A percentile compares a stretch with the other conserved stretches of the same genome.
Evolutionary conservation across 1,140 invertebrate genomes (phyloP).

Genomic region (Drosophila pandora): DNA sequence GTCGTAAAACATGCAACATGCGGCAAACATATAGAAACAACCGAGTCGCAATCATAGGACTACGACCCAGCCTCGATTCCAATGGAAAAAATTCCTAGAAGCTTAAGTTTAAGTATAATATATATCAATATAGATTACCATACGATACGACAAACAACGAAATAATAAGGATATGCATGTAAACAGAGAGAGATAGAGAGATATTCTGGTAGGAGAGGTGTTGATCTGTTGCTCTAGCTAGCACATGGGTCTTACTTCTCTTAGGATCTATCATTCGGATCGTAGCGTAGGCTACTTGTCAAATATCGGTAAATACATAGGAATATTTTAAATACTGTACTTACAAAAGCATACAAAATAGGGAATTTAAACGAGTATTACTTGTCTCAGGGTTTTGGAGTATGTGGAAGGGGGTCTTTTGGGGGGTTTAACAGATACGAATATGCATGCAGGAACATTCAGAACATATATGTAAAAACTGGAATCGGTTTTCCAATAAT

Average conservation of each 20-base stretch:
- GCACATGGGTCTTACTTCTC: slow-evolving; percentile 52
- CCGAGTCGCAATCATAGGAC: slow-evolving; percentile 42
- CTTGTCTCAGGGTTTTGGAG: slow-evolving; percentile 29
- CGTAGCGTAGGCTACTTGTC: not conserved
- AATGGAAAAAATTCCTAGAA: slow-evolving; percentile 46
- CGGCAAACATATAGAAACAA: slow-evolving; percentile 56
- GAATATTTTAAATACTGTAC: slow-evolving; percentile 33
- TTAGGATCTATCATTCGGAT: slow-evolving; percentile 63
- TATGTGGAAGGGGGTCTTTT: slow-evolving; percentile 11
- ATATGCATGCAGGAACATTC: slow-evolving; percentile 44
- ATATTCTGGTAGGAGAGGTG: slow-evolving; percentile 79
- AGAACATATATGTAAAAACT: slow-evolving; percentile 33
- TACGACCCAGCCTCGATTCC: slow-evolving; percentile 29
- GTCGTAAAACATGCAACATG: slow-evolving; percentile 74
- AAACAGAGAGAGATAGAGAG: slow-evolving; percentile 30
- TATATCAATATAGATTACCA: slow-evolving; percentile 56
- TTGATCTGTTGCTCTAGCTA: slow-evolving; percentile 82
- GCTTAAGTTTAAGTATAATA: slow-evolving; percentile 45
- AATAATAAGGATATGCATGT: slow-evolving; percentile 53
- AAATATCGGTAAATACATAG: slow-evolving; percentile 30
- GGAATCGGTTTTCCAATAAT: not conserved
- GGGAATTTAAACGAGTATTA: slow-evolving; percentile 24
- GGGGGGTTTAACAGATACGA: not conserved
- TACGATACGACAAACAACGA: slow-evolving; percentile 69
- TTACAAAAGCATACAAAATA: slow-evolving; percentile 60